Conservation (phyloP, 2,797 vertebrate genomes). For the Atherinosoma microstoma region DNA sequence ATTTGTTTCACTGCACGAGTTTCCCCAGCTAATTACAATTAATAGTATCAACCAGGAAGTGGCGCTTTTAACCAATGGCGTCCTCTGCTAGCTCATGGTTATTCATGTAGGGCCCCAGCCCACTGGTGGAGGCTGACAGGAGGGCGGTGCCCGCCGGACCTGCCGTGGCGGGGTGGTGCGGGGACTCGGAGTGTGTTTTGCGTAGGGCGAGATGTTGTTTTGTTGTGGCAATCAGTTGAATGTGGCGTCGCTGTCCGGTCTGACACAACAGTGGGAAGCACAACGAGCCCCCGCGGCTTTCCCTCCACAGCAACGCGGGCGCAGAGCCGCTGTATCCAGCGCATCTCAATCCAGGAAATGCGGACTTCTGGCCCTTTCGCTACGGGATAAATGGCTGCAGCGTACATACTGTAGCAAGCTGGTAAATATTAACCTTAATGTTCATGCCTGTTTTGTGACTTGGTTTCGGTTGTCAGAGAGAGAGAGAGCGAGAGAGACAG, state of each 20-base stretch:
- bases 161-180: constrained; percentile 77
- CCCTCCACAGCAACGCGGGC: constrained; percentile 43
- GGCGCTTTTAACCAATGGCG: constrained; percentile 45
- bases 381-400: constrained; percentile 77
- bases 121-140: constrained; percentile 67
- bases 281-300: constrained; percentile 45
- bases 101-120: constrained; percentile 56
- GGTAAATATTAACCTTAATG: constrained; percentile 67
- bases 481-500: background rate
- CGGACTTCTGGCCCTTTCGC: constrained; percentile 73
- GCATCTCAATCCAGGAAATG: constrained; percentile 80
- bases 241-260: constrained; percentile 77
- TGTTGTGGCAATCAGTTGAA: constrained; percentile 83
- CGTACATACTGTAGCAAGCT: constrained; percentile 54
- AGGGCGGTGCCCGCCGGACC: constrained; percentile 73
- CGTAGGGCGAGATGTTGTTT: constrained; percentile 83
- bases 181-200: constrained; percentile 66
- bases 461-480: constrained; percentile 18
- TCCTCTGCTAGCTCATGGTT: constrained; percentile 38
- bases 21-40: constrained; percentile 53
- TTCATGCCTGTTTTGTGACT: constrained; percentile 18
- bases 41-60: constrained; percentile 56
- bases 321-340: constrained; percentile 44
- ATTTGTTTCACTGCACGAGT: constrained; percentile 15
- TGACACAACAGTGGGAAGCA: constrained; percentile 76